Evolutionary conservation across 1,140 invertebrate genomes (phyloP), one percentile per base, ranked within the genome.

Genomic region (Scaptomyza graminum): DNA sequence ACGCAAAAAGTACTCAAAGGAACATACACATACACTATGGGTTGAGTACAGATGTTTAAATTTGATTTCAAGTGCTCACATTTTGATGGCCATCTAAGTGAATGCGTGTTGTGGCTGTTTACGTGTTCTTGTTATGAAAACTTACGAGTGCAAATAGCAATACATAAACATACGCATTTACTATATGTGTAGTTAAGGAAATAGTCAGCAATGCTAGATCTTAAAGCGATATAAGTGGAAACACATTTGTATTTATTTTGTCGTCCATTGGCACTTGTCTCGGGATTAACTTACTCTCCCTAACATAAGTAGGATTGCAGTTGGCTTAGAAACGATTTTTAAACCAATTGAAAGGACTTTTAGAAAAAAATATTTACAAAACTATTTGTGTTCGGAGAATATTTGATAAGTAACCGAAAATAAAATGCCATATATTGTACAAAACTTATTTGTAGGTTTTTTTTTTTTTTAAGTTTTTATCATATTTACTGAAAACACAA

Each of bases 1-100:
- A 11, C 25, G 31, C 8, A 39, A 43, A 65, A 56, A 22, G 31
- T 31, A 65, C 63, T 49, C 44, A 49, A 44, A 15, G 25, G 5
- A 25, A 44, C 22, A 46, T 15, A 46, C 25, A 25, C 46, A 13
- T 52, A 57, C 5, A 12, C 31, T 61, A 8, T 13, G 34, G 43
- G n/a, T 31, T 15, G 34, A 31, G 54, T 44, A 66, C 47, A 76
- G 64, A 72, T 88, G 82, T 87, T 87, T 88, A 87, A 82, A 87
- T 87, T 87, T 87, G 82, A 87, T 87, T 87, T 87, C 74, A 82
- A 87, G 83, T 76, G 71, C 83, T 75, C 59, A 67, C 79, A 76
- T 83, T 87, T 88, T 87, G 83, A 88, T 87, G 83, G 79, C 79
- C 22, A 88, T 79, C 88, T 88, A 87, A 87, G 83, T 87, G 83